These are phyloP conservation scores for Megastigmus dorsalis DNA, from an alignment of 2,888 invertebrate genomes.

Conservation along the genomic window DNA sequence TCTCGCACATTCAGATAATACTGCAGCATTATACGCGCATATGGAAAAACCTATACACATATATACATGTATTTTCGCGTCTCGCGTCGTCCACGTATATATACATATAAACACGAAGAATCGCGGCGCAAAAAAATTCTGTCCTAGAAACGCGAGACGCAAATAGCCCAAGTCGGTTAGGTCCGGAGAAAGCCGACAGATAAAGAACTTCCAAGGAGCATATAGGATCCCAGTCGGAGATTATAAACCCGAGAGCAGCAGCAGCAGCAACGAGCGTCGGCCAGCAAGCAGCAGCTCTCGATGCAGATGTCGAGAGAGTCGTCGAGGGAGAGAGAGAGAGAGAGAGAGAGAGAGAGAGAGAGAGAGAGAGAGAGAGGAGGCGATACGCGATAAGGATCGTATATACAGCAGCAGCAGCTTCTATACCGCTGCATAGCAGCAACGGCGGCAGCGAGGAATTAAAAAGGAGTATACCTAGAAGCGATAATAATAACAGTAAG, in stretches of 20 bases:
- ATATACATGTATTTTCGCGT: not conserved
- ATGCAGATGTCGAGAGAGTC: no score
- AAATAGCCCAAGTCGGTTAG: not conserved
- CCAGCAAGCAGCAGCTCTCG: no score
- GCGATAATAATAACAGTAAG: slow-evolving; percentile 27
- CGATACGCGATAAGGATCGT: slow-evolving; percentile 34
- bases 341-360: no score
- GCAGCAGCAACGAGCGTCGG: no score
- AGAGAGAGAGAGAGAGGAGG: no score
- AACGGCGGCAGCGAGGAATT: no score
- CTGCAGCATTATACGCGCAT: no score
- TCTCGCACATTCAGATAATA: no score
- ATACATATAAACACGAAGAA: slow-evolving; percentile 3
- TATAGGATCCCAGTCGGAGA: not conserved
- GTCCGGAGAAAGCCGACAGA: slow-evolving; percentile 9
- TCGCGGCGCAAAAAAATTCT: slow-evolving; percentile 6
- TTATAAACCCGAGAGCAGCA: slow-evolving; percentile 8
- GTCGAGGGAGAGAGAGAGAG: no score
- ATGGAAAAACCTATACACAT: no score
- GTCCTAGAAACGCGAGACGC: slow-evolving; percentile 31
- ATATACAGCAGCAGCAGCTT: not conserved
- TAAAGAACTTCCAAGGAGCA: slow-evolving; percentile 1
- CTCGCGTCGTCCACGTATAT: not conserved
- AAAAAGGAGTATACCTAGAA: slow-evolving; percentile 9
- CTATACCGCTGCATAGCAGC: not conserved